phyloP scores from a whole-genome alignment of 2,888 invertebrate species.

The Acleris laterana region DNA sequence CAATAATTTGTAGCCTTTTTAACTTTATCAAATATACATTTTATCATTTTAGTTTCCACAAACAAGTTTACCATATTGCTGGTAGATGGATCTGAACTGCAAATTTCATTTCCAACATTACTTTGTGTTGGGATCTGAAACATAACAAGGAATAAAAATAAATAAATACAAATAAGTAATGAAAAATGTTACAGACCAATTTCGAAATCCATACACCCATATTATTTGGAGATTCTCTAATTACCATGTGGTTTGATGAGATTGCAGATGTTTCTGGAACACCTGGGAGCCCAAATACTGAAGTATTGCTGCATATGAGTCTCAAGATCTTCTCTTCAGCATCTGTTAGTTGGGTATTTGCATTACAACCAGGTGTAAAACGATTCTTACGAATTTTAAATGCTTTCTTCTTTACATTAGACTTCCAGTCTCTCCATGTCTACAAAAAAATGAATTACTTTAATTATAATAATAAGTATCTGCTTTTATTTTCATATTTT shows the following conservation, averaged over 20 bases:
- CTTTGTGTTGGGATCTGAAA: constrained; percentile 49
- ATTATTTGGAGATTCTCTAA: not conserved
- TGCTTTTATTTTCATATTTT: too few relatives aligned
- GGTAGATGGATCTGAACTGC: constrained; percentile 52
- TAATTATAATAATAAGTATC: too few relatives aligned
- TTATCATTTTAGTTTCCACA: not conserved
- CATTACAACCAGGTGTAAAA: constrained; percentile 60
- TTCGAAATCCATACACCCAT: too few relatives aligned
- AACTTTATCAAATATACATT: not conserved
- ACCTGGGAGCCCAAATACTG: constrained; percentile 60
- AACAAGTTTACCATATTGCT: constrained; percentile 52
- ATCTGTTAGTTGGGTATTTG: constrained; percentile 59
- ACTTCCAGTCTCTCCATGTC: constrained; percentile 72
- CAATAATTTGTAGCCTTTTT: not conserved
- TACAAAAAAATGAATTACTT: constrained; percentile 38
- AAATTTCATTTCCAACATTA: constrained; percentile 50
- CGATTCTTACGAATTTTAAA: constrained; percentile 65
- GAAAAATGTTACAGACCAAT: not conserved
- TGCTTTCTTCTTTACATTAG: constrained; percentile 69
- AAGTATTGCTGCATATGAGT: constrained; percentile 62
- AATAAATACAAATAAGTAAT: constrained; percentile 1
- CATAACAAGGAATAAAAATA: not conserved
- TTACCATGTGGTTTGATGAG: constrained; percentile 52
- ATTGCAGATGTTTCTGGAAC: constrained; percentile 62
- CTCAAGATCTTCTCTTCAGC: constrained; percentile 64